Percentiles rank a stretch among this genome's conserved stretches.
phyloP scores from a whole-genome alignment of 92 coral and sea anemone genomes.

The Epizoanthus rinbou region DNA sequence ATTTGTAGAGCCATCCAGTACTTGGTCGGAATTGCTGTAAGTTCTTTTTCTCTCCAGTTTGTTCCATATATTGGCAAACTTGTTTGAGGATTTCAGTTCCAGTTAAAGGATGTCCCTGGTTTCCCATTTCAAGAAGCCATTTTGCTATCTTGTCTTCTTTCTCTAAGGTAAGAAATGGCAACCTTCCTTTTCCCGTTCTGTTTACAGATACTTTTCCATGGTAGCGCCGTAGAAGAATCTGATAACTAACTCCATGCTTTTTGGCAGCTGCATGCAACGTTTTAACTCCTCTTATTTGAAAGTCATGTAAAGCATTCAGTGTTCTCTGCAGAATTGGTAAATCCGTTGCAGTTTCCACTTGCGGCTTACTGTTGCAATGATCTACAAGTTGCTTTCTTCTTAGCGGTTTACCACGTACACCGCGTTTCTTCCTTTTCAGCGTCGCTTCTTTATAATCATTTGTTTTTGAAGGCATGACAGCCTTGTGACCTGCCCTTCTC shows the following conservation, averaged over 20 bases:
- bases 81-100: neutral
- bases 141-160: neutral
- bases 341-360: neutral
- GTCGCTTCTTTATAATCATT: neutral
- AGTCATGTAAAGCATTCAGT: neutral
- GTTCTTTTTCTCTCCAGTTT: conserved; percentile 5
- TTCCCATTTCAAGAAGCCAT: conserved; percentile 19
- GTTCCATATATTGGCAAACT: conserved; percentile 6
- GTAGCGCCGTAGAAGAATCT: neutral
- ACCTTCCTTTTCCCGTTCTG: neutral
- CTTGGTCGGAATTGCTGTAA: conserved; percentile 4
- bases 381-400: neutral
- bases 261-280: conserved; percentile 8
- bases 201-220: conserved; percentile 1
- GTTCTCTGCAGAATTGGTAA: conserved; percentile 3
- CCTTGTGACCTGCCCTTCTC: neutral
- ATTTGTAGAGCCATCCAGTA: neutral
- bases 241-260: neutral
- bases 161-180: conserved; percentile 5
- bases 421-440: neutral
- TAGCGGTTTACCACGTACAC: neutral
- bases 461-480: neutral
- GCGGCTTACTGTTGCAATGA: neutral
- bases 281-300: neutral
- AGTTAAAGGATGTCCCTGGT: neutral